Evolutionary conservation across 2,888 invertebrate genomes (phyloP).

Genomic region (Cremastobaeus sp.): DNA sequence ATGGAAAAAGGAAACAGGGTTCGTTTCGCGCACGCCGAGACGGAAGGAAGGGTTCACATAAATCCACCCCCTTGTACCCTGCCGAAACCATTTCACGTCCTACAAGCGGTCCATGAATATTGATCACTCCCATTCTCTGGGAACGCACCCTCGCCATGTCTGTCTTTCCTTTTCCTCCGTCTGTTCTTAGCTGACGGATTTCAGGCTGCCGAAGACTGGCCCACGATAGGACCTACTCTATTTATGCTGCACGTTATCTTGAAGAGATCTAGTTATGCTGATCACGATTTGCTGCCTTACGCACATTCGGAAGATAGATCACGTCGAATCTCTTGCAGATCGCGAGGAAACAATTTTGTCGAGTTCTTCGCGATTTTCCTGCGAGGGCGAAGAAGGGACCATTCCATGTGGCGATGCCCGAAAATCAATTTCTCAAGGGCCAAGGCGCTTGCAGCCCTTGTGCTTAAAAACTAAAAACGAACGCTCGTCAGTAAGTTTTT

Average conservation of each 20-base stretch:
- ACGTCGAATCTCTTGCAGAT: slow-evolving; percentile 24
- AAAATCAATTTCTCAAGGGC: too few species aligned
- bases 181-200: slow-evolving; percentile 47
- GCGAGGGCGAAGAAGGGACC: too few species aligned
- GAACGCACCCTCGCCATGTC: slow-evolving; percentile 64
- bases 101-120: slow-evolving; percentile 74
- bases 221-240: slow-evolving; percentile 66
- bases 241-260: slow-evolving; percentile 73
- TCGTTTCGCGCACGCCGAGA: slow-evolving; percentile 58
- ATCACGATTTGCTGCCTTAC: slow-evolving; percentile 69
- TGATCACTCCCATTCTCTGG: slow-evolving; percentile 74
- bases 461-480: slow-evolving; percentile 65
- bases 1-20: slow-evolving; percentile 60
- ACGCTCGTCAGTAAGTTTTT: slow-evolving; percentile 70
- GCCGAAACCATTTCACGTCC: slow-evolving; percentile 63
- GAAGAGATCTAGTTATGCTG: slow-evolving; percentile 76
- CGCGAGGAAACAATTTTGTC: not conserved
- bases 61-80: slow-evolving; percentile 70
- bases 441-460: too few species aligned
- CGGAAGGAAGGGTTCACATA: slow-evolving; percentile 73
- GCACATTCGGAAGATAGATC: slow-evolving; percentile 40
- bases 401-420: too few species aligned
- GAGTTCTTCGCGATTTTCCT: slow-evolving; percentile 1
- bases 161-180: slow-evolving; percentile 54
- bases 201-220: slow-evolving; percentile 51